Evolutionary conservation across 2,113 vertebrate species (phyloP), one percentile per base, ranked within the genome.

Genomic region (Nycticryphes semicollaris): DNA sequence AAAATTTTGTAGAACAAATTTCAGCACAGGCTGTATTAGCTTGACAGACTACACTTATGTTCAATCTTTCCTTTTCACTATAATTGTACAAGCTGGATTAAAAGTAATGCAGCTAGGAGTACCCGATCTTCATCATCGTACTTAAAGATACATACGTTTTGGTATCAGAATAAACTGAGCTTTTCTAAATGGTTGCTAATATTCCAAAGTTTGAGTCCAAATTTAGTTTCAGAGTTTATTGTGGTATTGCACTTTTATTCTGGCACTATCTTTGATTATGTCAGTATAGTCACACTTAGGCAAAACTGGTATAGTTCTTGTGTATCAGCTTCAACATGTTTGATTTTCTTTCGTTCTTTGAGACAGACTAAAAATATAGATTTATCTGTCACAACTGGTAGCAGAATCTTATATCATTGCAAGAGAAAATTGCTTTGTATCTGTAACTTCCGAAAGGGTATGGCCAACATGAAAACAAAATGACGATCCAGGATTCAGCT

Each of bases 401-500:
- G 84, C 66, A 75, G 75, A 82, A 91, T 73, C 75, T 84, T 87
- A 13, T 16, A 66, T 92, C 66, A 31, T 16, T 59, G 89, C 41
- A 84, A 69, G 13, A 59, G 78, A 63, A 91, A 86, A 85, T 72
- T 63, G 64, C 81, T 94, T 89, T 91, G 72, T 70, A 27, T 90
- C 92, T 93, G 12, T 87, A 62, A 79, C 89, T 96, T 97, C 89
- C 95, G 89, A 93, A 90, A 5, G 73, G 73, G 30, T 72, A 18
- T 69, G 86, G 69, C 56, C 92, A 82, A 87, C 62, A 73, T 89
- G 66, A 94, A 96, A 93, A 92, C 66, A 96, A 93, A 93, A 43
- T 96, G 73, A 94, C 95, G 92, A 31, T 87, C 86, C 69, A 82
- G 62, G 53, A 95, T 88, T 87, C 66, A 68, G 17, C 94, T 93